Percentiles rank a stretch among this genome's conserved stretches.
Evolutionary conservation across 2,888 invertebrate species (phyloP).

Genomic region (Lepeophtheirus nordmannii): DNA sequence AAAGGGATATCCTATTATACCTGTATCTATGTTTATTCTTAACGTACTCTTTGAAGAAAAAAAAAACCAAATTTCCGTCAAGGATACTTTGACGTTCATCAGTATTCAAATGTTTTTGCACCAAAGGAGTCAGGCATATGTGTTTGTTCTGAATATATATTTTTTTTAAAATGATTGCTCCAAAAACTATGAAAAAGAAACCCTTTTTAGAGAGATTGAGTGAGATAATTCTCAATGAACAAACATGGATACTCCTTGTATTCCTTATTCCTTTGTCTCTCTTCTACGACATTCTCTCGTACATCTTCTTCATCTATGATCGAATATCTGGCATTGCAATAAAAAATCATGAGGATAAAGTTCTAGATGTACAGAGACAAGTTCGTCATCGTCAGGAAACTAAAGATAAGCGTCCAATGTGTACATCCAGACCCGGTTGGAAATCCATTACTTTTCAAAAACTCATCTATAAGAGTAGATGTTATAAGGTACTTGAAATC

Average conservation of each 20-base stretch:
- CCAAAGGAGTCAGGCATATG: no score
- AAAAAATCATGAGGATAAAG: background rate
- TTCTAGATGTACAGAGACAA: background rate
- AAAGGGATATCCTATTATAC: no score
- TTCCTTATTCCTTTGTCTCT: background rate
- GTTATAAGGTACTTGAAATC: background rate
- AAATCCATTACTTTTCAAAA: conserved; percentile 15
- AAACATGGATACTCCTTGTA: background rate
- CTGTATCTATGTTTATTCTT: no score
- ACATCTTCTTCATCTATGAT: background rate
- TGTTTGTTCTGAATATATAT: no score
- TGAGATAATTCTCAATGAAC: background rate
- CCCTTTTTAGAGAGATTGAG: background rate
- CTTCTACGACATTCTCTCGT: background rate
- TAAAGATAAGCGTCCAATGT: background rate
- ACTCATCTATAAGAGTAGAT: conserved; percentile 13
- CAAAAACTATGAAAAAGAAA: no score
- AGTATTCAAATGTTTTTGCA: no score
- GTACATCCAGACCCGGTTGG: background rate
- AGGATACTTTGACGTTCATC: no score
- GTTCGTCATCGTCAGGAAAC: background rate
- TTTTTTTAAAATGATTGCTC: no score
- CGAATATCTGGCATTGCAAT: background rate
- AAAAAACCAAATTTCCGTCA: no score
- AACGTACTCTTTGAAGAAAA: no score